These are phyloP conservation scores for Agrenia bidenticulata DNA, from an alignment of 2,888 invertebrate genomes.

Conservation along the genomic window DNA sequence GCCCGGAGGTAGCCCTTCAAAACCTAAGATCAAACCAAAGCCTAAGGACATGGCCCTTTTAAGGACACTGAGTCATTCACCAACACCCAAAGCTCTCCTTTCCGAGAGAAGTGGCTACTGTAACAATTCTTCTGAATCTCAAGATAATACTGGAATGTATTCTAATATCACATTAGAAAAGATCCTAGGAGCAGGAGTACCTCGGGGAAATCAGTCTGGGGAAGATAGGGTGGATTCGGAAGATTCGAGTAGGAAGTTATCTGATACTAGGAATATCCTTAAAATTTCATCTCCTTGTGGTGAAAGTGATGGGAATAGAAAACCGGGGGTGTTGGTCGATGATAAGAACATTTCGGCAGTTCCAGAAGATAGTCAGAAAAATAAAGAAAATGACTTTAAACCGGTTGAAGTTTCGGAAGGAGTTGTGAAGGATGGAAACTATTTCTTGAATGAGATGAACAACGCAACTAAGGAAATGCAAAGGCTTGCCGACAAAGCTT, in stretches of 20 bases:
- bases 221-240: slow-evolving; percentile 27
- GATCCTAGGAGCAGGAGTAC: slow-evolving; percentile 8
- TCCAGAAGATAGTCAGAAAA: background rate
- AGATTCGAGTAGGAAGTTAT: background rate
- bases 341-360: no score
- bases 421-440: slow-evolving; percentile 70
- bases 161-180: slow-evolving; percentile 27
- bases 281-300: slow-evolving; percentile 6
- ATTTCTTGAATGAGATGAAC: slow-evolving; percentile 67
- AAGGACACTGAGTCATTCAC: slow-evolving; percentile 31
- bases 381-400: slow-evolving; percentile 13
- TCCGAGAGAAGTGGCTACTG: no score
- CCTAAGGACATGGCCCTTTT: slow-evolving; percentile 33
- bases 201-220: slow-evolving; percentile 9
- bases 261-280: slow-evolving; percentile 30
- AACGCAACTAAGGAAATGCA: slow-evolving; percentile 73
- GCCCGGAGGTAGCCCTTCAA: slow-evolving; percentile 17
- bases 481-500: slow-evolving; percentile 68
- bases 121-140: slow-evolving; percentile 19
- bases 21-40: slow-evolving; percentile 33
- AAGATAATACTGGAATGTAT: slow-evolving; percentile 34
- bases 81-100: slow-evolving; percentile 17
- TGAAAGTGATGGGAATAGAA: background rate
- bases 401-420: background rate
- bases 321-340: slow-evolving; percentile 2